Base-by-base conservation (phyloP, 2,797 vertebrate genomes). In the Nothura maculosa region DNA sequence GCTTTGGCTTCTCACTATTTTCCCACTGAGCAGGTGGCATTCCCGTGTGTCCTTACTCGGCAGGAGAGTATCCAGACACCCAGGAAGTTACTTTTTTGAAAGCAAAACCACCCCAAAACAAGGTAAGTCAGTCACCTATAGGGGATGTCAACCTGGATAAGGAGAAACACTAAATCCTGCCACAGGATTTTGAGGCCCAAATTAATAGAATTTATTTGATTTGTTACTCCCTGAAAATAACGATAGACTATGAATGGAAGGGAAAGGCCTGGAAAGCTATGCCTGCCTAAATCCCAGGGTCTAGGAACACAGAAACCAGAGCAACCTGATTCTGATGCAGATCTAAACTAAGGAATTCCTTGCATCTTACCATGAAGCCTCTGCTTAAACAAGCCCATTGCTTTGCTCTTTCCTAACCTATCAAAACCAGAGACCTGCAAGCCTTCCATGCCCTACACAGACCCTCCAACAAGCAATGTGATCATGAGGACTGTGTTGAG, bases 401-500 rank as follows among this genome's bases (percentile, higher is more conserved):
- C 20, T 24, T 13, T 24, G 42, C 43, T 19, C 17, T 10, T 47
- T 13, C 27, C 34, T 43, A 25, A 17, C n/a, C n/a, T n/a, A n/a
- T n/a, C 68, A 54, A 40, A 70, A 54, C 20, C 48, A 47, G 43
- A 66, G 32, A 45, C 15, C 24, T 34, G 60, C n/a, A 68, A 64
- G 66, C 6, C 52, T 50, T n/a, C 43, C 64, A 58, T 0, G 1
- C 81, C 25, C 75, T 36, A 10, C 27, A 27, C 18, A 70, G 45
- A 30, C 8, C 43, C 60, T 30, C 17, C 81, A 42, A 63, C 21
- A 52, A 40, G 7, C 7, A 12, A 18, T 0, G 4, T 1, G 15
- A 48, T 17, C 58, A 25, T 5, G 61, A 86, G 50, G 76, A 9
- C 45, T 16, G 1, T 0, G 3, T 10, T 11, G 34, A 48, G 15